A percentile compares a stretch with the other conserved stretches of the same genome.
Conservation (phyloP, 2,113 vertebrate genomes). For the Pseudorasbora parva region DNA sequence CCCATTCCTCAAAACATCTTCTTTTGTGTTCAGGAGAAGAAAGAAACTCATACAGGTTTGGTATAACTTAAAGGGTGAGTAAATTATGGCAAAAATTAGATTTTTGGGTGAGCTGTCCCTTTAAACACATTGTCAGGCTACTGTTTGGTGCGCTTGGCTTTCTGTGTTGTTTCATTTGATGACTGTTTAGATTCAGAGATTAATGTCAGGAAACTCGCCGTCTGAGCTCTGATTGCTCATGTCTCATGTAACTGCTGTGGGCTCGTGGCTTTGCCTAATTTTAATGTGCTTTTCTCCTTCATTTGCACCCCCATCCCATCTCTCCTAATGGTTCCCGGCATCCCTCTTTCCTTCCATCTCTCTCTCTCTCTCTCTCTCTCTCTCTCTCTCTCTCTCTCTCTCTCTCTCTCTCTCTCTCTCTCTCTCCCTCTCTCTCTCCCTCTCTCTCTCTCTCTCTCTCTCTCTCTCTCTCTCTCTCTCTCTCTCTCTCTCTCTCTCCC, state of each 20-base stretch:
- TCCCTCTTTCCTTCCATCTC: not conserved
- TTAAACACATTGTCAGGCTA: not conserved
- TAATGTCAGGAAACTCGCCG: no score
- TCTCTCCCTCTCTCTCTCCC: conserved; percentile 13
- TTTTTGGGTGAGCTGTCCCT: no score
- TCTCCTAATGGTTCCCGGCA: conserved; percentile 31
- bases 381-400: not conserved
- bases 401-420: not conserved
- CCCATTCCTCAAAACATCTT: no score
- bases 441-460: not conserved
- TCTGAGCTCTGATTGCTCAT: not conserved
- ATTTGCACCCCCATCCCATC: conserved; percentile 21
- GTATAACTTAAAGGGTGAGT: no score
- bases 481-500: not conserved
- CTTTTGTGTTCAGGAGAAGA: no score
- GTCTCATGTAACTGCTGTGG: not conserved
- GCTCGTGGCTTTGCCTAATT: conserved; percentile 30
- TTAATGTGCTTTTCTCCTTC: conserved; percentile 34
- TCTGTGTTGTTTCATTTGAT: not conserved
- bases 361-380: not conserved
- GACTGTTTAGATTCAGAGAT: not conserved
- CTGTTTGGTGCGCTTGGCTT: not conserved
- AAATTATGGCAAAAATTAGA: no score
- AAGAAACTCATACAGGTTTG: no score
- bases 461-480: not conserved